Base-by-base conservation (phyloP, 35 echinoderm and acorn worm genomes). In the Hemicentrotus pulcherrimus region DNA sequence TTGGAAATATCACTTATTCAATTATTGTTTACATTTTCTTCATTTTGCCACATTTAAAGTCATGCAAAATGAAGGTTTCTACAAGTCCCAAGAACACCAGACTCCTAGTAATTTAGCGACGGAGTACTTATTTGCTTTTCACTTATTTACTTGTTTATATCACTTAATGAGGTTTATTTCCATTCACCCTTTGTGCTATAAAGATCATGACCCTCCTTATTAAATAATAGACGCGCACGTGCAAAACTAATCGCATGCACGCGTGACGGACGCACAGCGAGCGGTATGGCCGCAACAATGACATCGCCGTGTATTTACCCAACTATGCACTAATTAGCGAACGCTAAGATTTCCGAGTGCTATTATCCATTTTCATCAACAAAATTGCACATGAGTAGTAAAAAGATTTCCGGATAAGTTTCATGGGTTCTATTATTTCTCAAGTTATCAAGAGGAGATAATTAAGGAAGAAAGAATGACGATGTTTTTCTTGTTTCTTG, bases 201-300 rank as follows among this genome's bases (percentile, higher is more conserved):
- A 16, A 35, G 88, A 47, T 91, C 88, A 46, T 28, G 13, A 22
- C 46, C 32, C 46, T 46, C 88, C 16, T 35, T 91, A 15, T 47
- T 46, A 46, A 35, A 91, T 46, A 91, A 90, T 47, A 32, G 88
- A 90, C 32, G 88, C 88, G 88, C 88, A 90, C 88, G 88, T 90
- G 88, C 24, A 28, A 9, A 30, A 90, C 88, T 90, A 33, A 47
- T 90, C 88, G 88, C 32, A 45, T 90, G 88, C 19, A 45, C 46
- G 14, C 88, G 46, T 11, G 88, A 30, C 88, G 88, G 88, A 47
- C 88, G 88, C 88, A 47, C 88, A 47, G 32, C 32, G 33, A 32
- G 32, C 32, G 46, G 46, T 90, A 90, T 18, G 19, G 2, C 88
- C 12, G 32, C 32, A 33, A 32, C 88, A 90, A 19, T 47, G 46